Percentiles rank a stretch among this genome's conserved stretches.
Conservation (phyloP, 2,888 invertebrate genomes). For the Ernsta delagoae region DNA sequence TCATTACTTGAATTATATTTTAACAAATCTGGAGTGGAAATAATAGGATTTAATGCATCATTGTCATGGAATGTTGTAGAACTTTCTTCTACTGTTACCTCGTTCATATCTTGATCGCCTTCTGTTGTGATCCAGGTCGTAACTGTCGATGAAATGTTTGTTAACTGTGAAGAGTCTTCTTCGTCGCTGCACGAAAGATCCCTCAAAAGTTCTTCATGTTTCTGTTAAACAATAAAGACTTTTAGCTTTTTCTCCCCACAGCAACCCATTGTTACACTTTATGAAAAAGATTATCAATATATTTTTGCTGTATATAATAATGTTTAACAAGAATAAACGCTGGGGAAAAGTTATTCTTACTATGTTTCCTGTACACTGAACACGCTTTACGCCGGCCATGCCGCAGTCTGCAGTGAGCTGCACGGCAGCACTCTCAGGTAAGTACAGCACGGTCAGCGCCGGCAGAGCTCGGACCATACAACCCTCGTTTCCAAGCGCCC, state of each 20-base stretch:
- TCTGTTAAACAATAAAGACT: constrained; percentile 65
- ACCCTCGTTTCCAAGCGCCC: constrained; percentile 88
- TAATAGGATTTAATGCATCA: constrained; percentile 52
- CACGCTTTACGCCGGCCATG: constrained; percentile 88
- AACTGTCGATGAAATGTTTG: constrained; percentile 50
- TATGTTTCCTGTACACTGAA: constrained; percentile 90
- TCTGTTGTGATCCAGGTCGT: constrained; percentile 53
- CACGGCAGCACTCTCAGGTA: constrained; percentile 91
- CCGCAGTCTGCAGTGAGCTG: constrained; percentile 91
- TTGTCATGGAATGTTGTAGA: constrained; percentile 60
- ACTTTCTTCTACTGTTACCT: constrained; percentile 59
- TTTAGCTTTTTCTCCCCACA: no score
- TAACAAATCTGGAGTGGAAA: constrained; percentile 48
- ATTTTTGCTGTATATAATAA: no score
- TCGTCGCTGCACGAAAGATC: constrained; percentile 85
- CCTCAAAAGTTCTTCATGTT: constrained; percentile 85
- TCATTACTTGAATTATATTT: constrained; percentile 41
- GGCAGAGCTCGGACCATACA: constrained; percentile 90
- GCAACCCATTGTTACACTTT: no score
- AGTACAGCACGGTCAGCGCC: constrained; percentile 89
- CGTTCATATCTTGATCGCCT: constrained; percentile 62
- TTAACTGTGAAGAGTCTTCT: constrained; percentile 65
- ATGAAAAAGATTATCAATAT: no score
- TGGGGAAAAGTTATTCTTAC: constrained; percentile 61
- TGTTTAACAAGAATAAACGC: no score